Base-by-base conservation (phyloP, 2,113 vertebrate genomes). In the Lynx canadensis region DNA sequence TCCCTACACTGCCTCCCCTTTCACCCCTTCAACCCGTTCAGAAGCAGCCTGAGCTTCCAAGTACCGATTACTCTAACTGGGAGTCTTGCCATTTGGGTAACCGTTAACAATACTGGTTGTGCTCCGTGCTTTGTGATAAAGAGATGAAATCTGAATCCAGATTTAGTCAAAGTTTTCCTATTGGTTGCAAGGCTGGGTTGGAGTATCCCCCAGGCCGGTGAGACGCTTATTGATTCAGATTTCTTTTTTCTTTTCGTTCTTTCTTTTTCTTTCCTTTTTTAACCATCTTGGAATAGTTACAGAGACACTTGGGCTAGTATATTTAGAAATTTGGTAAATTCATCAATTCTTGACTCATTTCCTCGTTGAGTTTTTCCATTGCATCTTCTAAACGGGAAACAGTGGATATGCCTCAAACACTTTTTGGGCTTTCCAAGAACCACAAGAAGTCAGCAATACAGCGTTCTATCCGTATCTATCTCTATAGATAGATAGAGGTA, bases 141-240 rank as follows among this genome's bases (percentile, higher is more conserved):
- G 88, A 95, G 52, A 68, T 74, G 86, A 93, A 97, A 96, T 91
- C 33, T 74, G 79, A 84, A 96, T 91, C 95, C 18, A 69, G 92
- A 94, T 96, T 88, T 84, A 87, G 45, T 71, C 60, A 92, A 97
- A 92, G 90, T 96, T 98, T 97, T 97, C 81, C 96, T 91, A 50
- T 97, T 96, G 97, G 95, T 92, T 92, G 74, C 76, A 65, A 71
- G 94, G 63, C 33, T 73, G 84, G 74, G 15, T 63, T 96, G 94
- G 95, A 96, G 81, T 76, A 92, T 38, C 68, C 93, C 78, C 78
- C 94, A 97, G 73, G 66, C 84, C 94, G 79, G 23, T 33, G 80
- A 92, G 88, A 71, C 36, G 15, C 48, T 92, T 95, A 74, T 48
- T 73, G 92, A 94, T 97, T 81, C 76, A 52, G 57, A 11, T 45